These are phyloP conservation scores for Cylas formicarius DNA, from an alignment of 1,140 invertebrate species.

Conservation along the genomic window DNA sequence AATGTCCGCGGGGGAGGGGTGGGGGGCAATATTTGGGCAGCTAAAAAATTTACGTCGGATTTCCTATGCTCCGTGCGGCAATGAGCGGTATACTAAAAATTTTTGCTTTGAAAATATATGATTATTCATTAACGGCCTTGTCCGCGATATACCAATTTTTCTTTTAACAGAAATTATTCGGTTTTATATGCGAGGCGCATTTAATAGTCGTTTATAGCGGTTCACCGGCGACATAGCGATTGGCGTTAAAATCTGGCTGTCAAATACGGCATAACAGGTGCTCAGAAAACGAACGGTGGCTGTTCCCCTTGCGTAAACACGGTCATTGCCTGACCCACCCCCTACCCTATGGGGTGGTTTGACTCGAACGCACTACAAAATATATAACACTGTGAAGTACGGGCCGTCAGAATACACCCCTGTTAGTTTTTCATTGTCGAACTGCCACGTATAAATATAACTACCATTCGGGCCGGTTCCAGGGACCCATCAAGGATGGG, in stretches of 20 bases:
- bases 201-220: no score
- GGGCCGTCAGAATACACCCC: constrained; percentile 15
- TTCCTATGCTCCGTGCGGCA: no score
- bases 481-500: no score
- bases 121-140: no score
- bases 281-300: constrained; percentile 10
- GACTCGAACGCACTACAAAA: constrained; percentile 24
- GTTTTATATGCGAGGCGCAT: neutral
- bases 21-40: no score
- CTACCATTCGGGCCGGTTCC: constrained; percentile 19
- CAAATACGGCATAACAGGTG: constrained; percentile 27
- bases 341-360: constrained; percentile 18
- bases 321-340: constrained; percentile 17
- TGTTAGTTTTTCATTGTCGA: constrained; percentile 18
- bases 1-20: no score
- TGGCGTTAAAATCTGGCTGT: constrained; percentile 26
- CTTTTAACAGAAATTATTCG: constrained; percentile 4
- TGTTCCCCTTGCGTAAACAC: constrained; percentile 7
- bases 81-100: no score
- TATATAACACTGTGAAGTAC: constrained; percentile 29
- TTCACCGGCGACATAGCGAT: constrained; percentile 20
- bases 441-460: constrained; percentile 23
- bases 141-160: no score
- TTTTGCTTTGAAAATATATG: no score
- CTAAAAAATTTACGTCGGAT: no score